A percentile compares a stretch with the other conserved stretches of the same genome.
Conservation (phyloP, 2,113 vertebrate species). For the Lichenostomus cassidix region DNA sequence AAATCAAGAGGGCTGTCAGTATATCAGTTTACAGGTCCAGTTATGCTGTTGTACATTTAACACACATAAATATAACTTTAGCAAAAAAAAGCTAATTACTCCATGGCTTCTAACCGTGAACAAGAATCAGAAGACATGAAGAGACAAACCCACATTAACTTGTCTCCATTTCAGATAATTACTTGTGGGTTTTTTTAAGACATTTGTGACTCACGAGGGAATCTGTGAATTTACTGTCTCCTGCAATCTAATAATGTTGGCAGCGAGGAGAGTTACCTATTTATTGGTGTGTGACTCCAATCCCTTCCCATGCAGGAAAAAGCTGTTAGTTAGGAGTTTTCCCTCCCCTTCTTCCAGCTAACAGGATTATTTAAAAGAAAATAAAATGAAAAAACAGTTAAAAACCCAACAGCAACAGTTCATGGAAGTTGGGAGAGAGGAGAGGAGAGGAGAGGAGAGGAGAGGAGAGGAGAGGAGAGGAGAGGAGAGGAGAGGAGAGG, state of each 20-base stretch:
- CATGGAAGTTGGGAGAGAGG: too few relatives aligned
- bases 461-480: too few relatives aligned
- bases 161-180: conserved; percentile 67
- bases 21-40: neutral
- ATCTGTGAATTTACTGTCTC: conserved; percentile 59
- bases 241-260: conserved; percentile 62
- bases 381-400: neutral
- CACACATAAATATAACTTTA: neutral
- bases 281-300: conserved; percentile 62
- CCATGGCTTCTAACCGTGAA: neutral
- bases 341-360: neutral
- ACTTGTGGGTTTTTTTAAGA: conserved; percentile 50
- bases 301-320: conserved; percentile 52
- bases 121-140: neutral
- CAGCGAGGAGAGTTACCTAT: conserved; percentile 54
- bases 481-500: too few relatives aligned
- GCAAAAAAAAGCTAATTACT: neutral
- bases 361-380: conserved; percentile 11
- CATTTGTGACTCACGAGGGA: conserved; percentile 62
- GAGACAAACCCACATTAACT: conserved; percentile 24
- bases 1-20: neutral
- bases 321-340: conserved; percentile 28
- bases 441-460: too few relatives aligned
- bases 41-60: neutral
- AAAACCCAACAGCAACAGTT: neutral